Percentiles rank a stretch among this genome's conserved stretches.
These are phyloP conservation scores for Dorcus parallelipipedus DNA, from an alignment of 2,888 invertebrate species.

Conservation along the genomic window DNA sequence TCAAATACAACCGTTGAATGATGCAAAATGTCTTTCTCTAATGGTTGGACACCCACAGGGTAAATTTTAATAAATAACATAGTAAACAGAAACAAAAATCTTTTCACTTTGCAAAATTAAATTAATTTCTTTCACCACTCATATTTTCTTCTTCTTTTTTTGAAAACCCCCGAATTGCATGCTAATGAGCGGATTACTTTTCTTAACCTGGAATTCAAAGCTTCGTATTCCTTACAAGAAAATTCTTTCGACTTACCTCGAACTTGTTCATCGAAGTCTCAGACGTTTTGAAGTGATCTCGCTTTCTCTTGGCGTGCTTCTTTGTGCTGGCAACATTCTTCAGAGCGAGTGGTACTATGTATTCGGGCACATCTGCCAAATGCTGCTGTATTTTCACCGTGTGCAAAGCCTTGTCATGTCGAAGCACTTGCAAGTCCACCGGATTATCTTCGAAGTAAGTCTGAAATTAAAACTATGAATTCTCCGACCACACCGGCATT, in stretches of 20 bases:
- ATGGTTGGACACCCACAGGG: too few species aligned
- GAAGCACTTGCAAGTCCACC: constrained; percentile 76
- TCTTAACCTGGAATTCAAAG: constrained; percentile 54
- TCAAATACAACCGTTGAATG: too few species aligned
- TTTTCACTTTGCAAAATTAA: too few species aligned
- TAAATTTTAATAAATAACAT: too few species aligned
- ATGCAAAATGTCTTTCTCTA: too few species aligned
- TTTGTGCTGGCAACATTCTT: constrained; percentile 60
- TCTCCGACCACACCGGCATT: not conserved
- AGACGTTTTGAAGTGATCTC: constrained; percentile 30
- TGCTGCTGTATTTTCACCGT: constrained; percentile 81
- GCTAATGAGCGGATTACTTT: constrained; percentile 65
- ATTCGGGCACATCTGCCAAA: constrained; percentile 88
- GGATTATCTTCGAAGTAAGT: constrained; percentile 93
- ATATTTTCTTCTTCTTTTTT: constrained; percentile 45
- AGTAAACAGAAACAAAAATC: too few species aligned
- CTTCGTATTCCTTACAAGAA: not conserved
- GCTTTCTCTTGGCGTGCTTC: constrained; percentile 34
- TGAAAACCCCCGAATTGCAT: constrained; percentile 60
- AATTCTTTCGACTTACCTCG: constrained; percentile 24
- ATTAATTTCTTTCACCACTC: too few species aligned
- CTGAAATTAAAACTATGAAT: constrained; percentile 46
- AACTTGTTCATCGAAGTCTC: constrained; percentile 33
- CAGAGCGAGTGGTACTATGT: constrained; percentile 77
- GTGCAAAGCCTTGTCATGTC: constrained; percentile 83